A percentile compares a stretch with the other conserved stretches of the same genome.
These are phyloP conservation scores for Ophion obscuratus DNA, from an alignment of 2,888 invertebrate genomes.

Conservation along the genomic window DNA sequence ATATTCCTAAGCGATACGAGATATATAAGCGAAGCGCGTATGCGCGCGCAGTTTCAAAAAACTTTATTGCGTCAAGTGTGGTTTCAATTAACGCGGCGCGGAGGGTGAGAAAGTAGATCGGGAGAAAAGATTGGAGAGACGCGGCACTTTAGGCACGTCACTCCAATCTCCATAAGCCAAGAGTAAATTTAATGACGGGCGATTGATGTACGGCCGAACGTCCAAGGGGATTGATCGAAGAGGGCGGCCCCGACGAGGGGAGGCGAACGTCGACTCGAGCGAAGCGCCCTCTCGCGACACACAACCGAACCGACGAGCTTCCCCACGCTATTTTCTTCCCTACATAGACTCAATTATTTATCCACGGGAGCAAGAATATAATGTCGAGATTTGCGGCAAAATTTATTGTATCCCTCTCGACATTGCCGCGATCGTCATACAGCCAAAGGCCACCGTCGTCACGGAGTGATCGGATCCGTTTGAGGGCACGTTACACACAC, in stretches of 20 bases:
- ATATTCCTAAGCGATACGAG: conserved; percentile 1
- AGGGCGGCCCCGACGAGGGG: neutral
- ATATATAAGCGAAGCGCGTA: neutral
- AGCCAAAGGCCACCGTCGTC: conserved; percentile 79
- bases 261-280: neutral
- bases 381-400: conserved; percentile 68
- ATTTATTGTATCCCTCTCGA: conserved; percentile 71
- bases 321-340: conserved; percentile 20
- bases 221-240: conserved; percentile 56
- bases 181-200: conserved; percentile 28
- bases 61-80: neutral
- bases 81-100: conserved; percentile 40
- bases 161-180: neutral
- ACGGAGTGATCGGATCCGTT: conserved; percentile 74
- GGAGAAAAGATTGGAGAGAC: conserved; percentile 38
- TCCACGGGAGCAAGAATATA: conserved; percentile 52
- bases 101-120: conserved; percentile 53
- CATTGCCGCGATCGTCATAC: conserved; percentile 42
- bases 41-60: neutral
- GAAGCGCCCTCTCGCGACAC: conserved; percentile 20
- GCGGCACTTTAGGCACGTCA: conserved; percentile 41
- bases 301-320: neutral
- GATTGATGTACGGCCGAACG: conserved; percentile 53
- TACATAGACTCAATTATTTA: conserved; percentile 72
- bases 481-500: conserved; percentile 72